These are phyloP conservation scores for Ceratotherium simum DNA, from an alignment of 2,113 vertebrate species.

Conservation along the genomic window DNA sequence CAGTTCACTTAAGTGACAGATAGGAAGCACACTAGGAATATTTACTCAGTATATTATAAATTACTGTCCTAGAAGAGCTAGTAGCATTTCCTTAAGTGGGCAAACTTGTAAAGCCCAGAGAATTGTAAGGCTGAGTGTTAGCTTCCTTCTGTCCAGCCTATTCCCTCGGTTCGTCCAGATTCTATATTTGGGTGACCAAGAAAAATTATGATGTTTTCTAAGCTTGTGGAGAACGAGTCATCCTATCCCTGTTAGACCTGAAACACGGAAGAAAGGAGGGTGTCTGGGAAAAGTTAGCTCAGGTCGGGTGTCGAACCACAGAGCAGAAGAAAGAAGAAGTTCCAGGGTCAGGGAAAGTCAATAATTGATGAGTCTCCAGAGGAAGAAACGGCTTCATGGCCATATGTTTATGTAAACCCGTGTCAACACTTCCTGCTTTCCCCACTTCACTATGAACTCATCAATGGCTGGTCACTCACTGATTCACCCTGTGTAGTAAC, in stretches of 20 bases:
- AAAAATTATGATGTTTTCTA: not conserved
- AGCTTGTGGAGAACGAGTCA: not conserved
- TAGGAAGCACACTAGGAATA: not conserved
- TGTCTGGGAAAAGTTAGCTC: not conserved
- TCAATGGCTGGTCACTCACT: not conserved
- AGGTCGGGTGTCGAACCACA: not conserved
- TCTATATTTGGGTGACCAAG: not conserved
- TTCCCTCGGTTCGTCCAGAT: not conserved
- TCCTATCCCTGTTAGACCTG: not conserved
- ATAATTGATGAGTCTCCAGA: not conserved
- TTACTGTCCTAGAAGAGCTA: not conserved
- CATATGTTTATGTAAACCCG: not conserved
- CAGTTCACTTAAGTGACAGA: not conserved
- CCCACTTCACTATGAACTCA: not conserved
- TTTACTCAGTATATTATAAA: not conserved
- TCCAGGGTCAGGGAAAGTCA: constrained; percentile 29
- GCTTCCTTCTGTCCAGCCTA: not conserved
- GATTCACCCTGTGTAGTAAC: not conserved
- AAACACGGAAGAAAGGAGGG: not conserved
- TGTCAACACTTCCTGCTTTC: constrained; percentile 14
- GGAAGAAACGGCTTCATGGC: not conserved
- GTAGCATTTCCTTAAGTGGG: not conserved
- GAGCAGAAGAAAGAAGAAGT: not conserved
- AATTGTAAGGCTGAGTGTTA: not conserved
- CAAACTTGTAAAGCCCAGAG: not conserved